Conservation (phyloP, 2,888 invertebrate genomes). For the Rapana venosa region DNA sequence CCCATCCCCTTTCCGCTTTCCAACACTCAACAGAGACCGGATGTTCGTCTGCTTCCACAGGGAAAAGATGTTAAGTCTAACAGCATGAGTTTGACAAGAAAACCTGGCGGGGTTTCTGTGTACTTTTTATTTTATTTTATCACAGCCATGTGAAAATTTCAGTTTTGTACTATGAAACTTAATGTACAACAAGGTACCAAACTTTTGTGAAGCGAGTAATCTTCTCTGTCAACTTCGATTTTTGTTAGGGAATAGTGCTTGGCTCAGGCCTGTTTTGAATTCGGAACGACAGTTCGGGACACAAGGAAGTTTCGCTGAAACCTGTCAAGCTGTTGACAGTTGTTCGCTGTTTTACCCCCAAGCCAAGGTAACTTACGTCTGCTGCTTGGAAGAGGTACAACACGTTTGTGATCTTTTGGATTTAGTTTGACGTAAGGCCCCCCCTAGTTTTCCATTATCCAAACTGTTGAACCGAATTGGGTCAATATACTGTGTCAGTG, state of each 20-base stretch:
- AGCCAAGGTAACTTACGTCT: too few relatives aligned
- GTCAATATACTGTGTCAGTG: too few relatives aligned
- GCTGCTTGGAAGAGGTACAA: neutral
- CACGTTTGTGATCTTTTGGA: neutral
- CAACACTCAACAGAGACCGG: neutral
- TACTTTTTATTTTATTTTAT: neutral
- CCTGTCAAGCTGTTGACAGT: neutral
- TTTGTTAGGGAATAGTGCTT: neutral
- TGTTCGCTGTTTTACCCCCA: neutral
- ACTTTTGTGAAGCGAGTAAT: neutral
- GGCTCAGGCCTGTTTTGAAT: neutral
- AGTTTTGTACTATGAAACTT: neutral
- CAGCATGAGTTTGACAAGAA: neutral
- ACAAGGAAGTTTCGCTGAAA: neutral
- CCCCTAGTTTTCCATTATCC: too few relatives aligned
- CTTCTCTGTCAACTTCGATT: neutral
- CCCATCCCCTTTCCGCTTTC: neutral
- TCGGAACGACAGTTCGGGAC: neutral
- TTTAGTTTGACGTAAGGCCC: too few relatives aligned
- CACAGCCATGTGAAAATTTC: neutral
- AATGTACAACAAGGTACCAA: neutral
- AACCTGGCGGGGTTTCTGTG: too few relatives aligned
- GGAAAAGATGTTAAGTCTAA: neutral
- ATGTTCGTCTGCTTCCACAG: constrained; percentile 10
- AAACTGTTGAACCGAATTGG: too few relatives aligned